Base-by-base conservation (phyloP, 2,888 invertebrate genomes). In the Cinara cedri region DNA sequence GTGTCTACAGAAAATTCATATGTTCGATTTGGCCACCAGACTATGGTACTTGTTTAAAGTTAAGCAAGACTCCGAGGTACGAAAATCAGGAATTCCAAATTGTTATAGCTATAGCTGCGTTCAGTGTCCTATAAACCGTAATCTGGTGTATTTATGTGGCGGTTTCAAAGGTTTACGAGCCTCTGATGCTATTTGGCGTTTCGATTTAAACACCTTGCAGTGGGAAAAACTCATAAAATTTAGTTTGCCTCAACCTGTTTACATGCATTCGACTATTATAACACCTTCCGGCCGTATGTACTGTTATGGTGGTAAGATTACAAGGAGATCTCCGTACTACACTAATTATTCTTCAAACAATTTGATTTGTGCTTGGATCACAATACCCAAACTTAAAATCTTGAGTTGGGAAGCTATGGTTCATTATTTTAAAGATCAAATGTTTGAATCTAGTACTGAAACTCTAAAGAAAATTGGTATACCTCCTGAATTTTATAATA, bases 401-500 rank as follows among this genome's bases (percentile, higher is more conserved):
- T 92, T 96, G 72, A 92, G 93, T 85, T 96, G 95, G 94, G 93
- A 95, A 84, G 93, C 94, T 1, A 84, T 95, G 75, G 87, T 92
- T 82, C 87, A 89, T 85, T 92, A 91, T 84, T 88, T 89, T 85
- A 90, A 90, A n/a, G 86, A 88, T 82, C 86, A 92, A 82, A 88
- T 87, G 72, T 85, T 87, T 82, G 84, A 87, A 82, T 87, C 90
- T 81, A 87, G 87, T 81, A 86, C 87, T 26, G 66, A 68, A 80
- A 86, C 88, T 83, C 86, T 94, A 70, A 86, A 91, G 55, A 86
- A 88, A 83, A 86, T 89, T 72, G 94, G 94, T 26, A 87, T 94
- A 84, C 94, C 94, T 0, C 85, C 87, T 82, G 89, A 91, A 84
- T 78, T 14, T 13, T 68, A 68, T 34, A 34, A 78, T 68, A 34